A percentile compares a stretch with the other conserved stretches of the same genome.
Conservation (phyloP, 53 echinoderm and acorn worm species). For the Mesocentrotus franciscanus region DNA sequence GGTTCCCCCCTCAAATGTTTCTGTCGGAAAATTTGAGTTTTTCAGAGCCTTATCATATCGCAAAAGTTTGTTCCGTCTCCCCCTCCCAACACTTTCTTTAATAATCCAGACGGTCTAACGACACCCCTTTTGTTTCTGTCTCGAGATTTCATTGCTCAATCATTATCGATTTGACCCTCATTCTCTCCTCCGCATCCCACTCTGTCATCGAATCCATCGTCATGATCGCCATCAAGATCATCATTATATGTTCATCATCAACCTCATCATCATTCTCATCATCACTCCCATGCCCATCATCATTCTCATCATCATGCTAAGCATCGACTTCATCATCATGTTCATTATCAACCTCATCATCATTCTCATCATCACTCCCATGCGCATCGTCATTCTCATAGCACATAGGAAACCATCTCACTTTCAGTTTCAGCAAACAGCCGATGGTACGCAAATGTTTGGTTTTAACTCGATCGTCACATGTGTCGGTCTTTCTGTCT, state of each 20-base stretch:
- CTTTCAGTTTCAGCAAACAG: not conserved
- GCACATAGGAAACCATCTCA: not conserved
- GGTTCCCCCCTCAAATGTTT: no score
- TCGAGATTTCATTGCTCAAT: not conserved
- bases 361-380: not conserved
- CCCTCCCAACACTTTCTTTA: no score
- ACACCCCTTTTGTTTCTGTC: not conserved
- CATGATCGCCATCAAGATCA: not conserved
- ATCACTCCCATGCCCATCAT: not conserved
- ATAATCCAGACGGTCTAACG: no score
- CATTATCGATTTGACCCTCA: constrained; percentile 12
- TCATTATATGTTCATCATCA: not conserved
- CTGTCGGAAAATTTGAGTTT: no score
- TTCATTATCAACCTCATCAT: not conserved
- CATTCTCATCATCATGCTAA: not conserved
- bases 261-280: not conserved
- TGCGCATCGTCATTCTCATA: not conserved
- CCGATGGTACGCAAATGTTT: not conserved
- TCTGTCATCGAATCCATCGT: not conserved
- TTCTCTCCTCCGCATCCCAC: not conserved
- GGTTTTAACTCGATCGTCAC: not conserved
- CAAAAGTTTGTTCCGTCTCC: no score
- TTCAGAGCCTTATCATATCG: no score
- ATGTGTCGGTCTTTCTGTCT: not conserved
- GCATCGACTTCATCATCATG: not conserved